Conservation (phyloP, 2,797 vertebrate species). For the Lagocephalus sceleratus region DNA sequence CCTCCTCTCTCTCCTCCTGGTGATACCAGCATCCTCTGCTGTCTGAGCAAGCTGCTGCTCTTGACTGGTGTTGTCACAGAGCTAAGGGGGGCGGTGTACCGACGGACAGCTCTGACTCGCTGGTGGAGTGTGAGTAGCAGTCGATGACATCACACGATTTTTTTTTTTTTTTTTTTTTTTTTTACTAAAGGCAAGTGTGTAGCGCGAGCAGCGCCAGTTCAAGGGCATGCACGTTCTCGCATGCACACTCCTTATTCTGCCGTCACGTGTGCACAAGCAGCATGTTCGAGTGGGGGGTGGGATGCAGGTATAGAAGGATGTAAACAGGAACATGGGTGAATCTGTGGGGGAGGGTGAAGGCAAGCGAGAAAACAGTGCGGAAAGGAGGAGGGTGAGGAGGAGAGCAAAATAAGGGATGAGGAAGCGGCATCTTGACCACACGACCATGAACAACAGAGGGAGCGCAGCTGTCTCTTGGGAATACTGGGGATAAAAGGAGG, state of each 20-base stretch:
- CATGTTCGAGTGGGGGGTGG: background rate
- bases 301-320: constrained; percentile 31
- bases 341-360: constrained; percentile 58
- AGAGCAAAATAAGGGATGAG: constrained; percentile 31
- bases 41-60: constrained; percentile 52
- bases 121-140: constrained; percentile 58
- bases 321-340: constrained; percentile 66
- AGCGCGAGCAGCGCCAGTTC: constrained; percentile 4
- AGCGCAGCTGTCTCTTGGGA: constrained; percentile 46
- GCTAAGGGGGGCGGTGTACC: constrained; percentile 47
- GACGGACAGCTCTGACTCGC: constrained; percentile 60
- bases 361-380: constrained; percentile 34
- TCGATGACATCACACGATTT: constrained; percentile 68
- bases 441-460: constrained; percentile 54
- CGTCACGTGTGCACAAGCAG: background rate
- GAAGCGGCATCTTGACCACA: constrained; percentile 69
- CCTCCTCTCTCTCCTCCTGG: constrained; percentile 21
- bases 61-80: constrained; percentile 52
- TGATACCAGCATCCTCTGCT: constrained; percentile 48
- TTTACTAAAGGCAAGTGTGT: constrained; percentile 34
- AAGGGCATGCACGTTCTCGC: constrained; percentile 8
- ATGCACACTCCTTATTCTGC: background rate
- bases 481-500: constrained; percentile 54
- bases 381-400: constrained; percentile 43
- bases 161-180: too few relatives aligned